Conservation (phyloP, 1,140 invertebrate species). For the Solenopsis fugax region DNA sequence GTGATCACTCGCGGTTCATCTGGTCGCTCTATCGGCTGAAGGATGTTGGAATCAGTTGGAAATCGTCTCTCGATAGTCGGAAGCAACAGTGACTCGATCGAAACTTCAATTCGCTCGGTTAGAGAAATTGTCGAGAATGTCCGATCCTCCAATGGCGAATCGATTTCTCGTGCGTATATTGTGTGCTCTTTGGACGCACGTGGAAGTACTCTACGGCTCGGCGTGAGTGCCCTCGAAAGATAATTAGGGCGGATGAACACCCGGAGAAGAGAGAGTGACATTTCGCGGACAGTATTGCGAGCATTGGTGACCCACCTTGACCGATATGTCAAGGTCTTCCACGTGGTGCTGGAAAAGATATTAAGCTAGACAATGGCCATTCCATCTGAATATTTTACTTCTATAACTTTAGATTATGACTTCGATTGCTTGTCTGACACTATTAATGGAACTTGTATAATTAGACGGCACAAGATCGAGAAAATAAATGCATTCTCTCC, state of each 20-base stretch:
- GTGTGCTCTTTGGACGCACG: conserved; percentile 55
- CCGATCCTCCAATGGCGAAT: conserved; percentile 73
- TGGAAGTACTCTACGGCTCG: conserved; percentile 58
- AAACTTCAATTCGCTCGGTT: conserved; percentile 75
- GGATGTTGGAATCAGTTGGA: conserved; percentile 60
- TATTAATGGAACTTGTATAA: background rate
- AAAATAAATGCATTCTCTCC: conserved; percentile 5
- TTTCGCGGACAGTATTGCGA: conserved; percentile 62
- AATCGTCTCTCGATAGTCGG: conserved; percentile 78
- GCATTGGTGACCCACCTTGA: conserved; percentile 47
- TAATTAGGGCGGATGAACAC: conserved; percentile 1
- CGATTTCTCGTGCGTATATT: conserved; percentile 75
- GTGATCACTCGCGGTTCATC: conserved; percentile 20
- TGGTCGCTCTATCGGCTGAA: background rate
- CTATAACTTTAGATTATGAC: background rate
- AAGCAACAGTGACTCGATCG: conserved; percentile 79
- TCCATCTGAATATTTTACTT: background rate
- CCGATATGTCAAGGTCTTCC: conserved; percentile 24
- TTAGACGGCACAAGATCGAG: background rate
- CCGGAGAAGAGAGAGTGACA: background rate
- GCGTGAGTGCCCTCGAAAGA: conserved; percentile 58
- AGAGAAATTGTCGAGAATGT: conserved; percentile 81
- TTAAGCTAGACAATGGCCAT: background rate
- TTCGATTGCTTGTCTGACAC: background rate
- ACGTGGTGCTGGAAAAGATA: background rate